A percentile compares a stretch with the other conserved stretches of the same genome.
These are phyloP conservation scores for Plagodis dolabraria DNA, from an alignment of 2,888 invertebrate species.

Conservation along the genomic window DNA sequence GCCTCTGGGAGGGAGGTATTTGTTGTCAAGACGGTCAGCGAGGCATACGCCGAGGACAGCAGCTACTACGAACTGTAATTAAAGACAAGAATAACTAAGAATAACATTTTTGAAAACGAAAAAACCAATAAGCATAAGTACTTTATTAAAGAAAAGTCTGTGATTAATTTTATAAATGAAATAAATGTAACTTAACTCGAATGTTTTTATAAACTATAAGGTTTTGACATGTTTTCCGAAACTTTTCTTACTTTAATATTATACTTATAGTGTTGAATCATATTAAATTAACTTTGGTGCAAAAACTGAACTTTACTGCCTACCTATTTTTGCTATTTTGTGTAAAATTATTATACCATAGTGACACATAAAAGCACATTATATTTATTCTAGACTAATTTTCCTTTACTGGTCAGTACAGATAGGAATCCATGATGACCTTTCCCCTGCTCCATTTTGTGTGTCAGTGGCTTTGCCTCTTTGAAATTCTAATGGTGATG, in stretches of 20 bases:
- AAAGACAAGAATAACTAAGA: background rate
- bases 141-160: too few species aligned
- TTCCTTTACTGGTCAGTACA: slow-evolving; percentile 16
- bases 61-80: slow-evolving; percentile 72
- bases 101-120: slow-evolving; percentile 3
- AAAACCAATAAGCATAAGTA: too few species aligned
- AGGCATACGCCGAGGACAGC: slow-evolving; percentile 74
- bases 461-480: slow-evolving; percentile 30
- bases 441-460: slow-evolving; percentile 22
- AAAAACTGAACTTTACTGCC: too few species aligned
- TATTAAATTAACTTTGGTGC: too few species aligned
- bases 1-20: slow-evolving; percentile 79
- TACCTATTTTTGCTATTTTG: too few species aligned
- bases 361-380: background rate
- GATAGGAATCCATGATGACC: slow-evolving; percentile 21
- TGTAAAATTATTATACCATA: background rate
- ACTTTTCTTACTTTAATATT: too few species aligned
- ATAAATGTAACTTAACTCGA: too few species aligned
- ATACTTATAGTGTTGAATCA: too few species aligned
- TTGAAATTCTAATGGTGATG: slow-evolving; percentile 47
- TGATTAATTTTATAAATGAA: too few species aligned
- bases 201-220: too few species aligned
- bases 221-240: too few species aligned
- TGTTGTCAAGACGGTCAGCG: slow-evolving; percentile 78
- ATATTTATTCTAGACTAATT: slow-evolving; percentile 9